These are phyloP conservation scores for Shargacucullia verbasci DNA, from an alignment of 2,888 invertebrate genomes.

Conservation along the genomic window DNA sequence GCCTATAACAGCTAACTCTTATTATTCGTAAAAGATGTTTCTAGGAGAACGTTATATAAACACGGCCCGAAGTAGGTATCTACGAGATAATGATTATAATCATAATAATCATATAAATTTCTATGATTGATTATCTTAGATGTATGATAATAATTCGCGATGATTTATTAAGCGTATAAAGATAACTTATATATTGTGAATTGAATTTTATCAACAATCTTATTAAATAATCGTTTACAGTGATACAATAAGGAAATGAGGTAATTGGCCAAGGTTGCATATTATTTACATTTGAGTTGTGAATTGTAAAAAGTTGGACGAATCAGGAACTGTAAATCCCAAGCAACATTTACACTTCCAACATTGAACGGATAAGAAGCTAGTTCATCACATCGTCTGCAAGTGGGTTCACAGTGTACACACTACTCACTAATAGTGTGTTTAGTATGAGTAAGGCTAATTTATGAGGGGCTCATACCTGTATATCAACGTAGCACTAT, in stretches of 20 bases:
- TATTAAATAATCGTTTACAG: slow-evolving; percentile 22
- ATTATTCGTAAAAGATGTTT: slow-evolving; percentile 8
- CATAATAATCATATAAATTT: slow-evolving; percentile 8
- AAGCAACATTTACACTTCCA: no score
- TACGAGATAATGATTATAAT: no score
- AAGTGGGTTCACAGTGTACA: slow-evolving; percentile 7
- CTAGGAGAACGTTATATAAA: no score
- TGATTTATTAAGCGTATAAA: slow-evolving; percentile 15
- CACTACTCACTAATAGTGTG: slow-evolving; percentile 9
- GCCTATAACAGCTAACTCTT: slow-evolving; percentile 1
- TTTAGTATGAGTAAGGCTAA: slow-evolving; percentile 36
- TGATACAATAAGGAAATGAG: slow-evolving; percentile 24
- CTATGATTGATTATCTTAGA: slow-evolving; percentile 20
- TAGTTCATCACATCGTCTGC: slow-evolving; percentile 11
- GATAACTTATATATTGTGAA: not conserved
- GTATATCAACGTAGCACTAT: slow-evolving; percentile 55
- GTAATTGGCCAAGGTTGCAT: slow-evolving; percentile 26
- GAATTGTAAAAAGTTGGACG: no score
- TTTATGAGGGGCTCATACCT: slow-evolving; percentile 44
- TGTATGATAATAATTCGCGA: slow-evolving; percentile 7
- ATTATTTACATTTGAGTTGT: slow-evolving; percentile 17
- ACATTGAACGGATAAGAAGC: no score
- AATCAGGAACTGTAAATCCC: no score
- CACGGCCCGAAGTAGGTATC: no score
- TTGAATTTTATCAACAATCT: slow-evolving; percentile 23